Base-by-base conservation (phyloP, 64 coral and sea anemone genomes). In the Montipora capricornis region DNA sequence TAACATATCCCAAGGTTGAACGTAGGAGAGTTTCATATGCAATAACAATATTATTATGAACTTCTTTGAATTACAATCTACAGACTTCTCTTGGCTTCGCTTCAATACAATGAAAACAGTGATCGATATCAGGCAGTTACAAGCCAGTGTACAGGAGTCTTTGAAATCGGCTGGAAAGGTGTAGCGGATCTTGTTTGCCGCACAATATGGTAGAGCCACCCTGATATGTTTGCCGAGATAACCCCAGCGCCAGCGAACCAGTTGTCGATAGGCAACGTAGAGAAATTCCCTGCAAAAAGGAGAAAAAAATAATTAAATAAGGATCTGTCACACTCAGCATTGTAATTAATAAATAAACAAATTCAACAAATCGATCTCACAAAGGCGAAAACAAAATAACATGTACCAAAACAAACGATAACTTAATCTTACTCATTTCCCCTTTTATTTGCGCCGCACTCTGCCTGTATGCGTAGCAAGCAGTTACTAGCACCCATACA, bases 71-170 rank as follows among this genome's bases (percentile, higher is more conserved):
- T 47, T 85, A 8, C 8, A 85, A 60, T 48, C 1, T 47, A 5
- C n/a, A 87, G 84, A 20, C 69, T 87, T 49, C 47, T 73, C 4
- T 47, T 87, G n/a, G 84, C 47, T 49, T 67, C 84, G 2, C 68
- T 87, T 49, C 84, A 87, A n/a, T 87, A 49, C 48, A 87, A 87
- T 52, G 84, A 87, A 75, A 87, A 87, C 84, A 87, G 69, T 50
- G 48, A 73, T n/a, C n/a, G 68, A 3, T 26, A 49, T 5, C 84
- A 87, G 22, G 84, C 62, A 51, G 49, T 71, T 1, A 87, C 61
- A 76, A 76, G 8, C 74, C 74, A 76, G 74, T 75, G 16, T 75
- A 75, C 4, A 29, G 2, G 12, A 5, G 22, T 44, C 74, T 44
- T 64, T 22, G 24, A 24, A 24, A 24, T 24, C 24, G 24, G 24